Base-by-base conservation (phyloP, 2,888 invertebrate genomes). In the Lasius fuliginosus region DNA sequence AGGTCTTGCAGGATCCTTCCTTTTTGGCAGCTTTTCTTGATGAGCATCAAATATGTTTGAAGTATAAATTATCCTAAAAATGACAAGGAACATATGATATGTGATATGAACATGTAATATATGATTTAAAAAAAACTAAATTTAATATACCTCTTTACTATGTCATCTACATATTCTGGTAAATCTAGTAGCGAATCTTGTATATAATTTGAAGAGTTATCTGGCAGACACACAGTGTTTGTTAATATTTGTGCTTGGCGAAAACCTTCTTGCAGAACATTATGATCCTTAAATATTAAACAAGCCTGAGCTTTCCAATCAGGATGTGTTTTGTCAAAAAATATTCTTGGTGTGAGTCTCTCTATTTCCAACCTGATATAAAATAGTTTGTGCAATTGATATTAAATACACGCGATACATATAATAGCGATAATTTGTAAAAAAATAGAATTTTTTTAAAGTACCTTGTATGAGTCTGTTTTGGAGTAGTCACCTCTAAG, bases 211-310 rank as follows among this genome's bases (percentile, higher is more conserved):
- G 98, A 97, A 74, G 98, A 95, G 83, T 95, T 96, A 62, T 96
- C 95, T 87, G 96, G 95, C 84, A 97, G 94, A 93, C 96, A 95
- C 5, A 98, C 95, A 1, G 98, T 96, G 93, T 98, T 98, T 3
- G 98, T 98, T 8, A 99, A 95, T n/a, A 97, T 95, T 95, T 97
- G 97, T 0, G 98, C 98, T 95, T 99, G 98, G 1, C 96, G 94
- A 75, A 97, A 92, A 15, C 98, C 98, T 95, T 97, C 96, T 36
- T 98, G 92, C 4, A 98, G 95, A 11, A 97, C 96, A 94, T 96
- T 97, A 53, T 95, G 94, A 89, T 97, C 96, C 81, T 95, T 95
- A 84, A 96, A 96, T 1, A 96, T 95, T 85, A 96, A 95, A 90
- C 97, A 97, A 6, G 96, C 95, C 85, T 94, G 95, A 27, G 96